Conservation (phyloP, 2,888 invertebrate species). For the Uloborus plumipes region DNA sequence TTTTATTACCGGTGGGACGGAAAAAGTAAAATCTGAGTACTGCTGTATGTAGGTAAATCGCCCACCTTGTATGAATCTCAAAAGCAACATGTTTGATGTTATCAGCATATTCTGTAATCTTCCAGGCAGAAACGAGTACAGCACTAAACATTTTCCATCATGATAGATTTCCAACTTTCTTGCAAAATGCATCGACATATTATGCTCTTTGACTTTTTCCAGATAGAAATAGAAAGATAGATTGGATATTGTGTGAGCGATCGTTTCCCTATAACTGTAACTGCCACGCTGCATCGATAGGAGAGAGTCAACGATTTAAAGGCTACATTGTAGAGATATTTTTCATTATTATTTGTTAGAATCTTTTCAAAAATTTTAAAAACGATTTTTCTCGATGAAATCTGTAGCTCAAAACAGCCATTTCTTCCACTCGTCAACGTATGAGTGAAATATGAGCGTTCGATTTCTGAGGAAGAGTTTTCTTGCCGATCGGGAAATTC, state of each 20-base stretch:
- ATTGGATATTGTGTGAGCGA: constrained; percentile 36
- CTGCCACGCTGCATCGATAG: constrained; percentile 34
- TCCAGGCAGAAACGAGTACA: not conserved
- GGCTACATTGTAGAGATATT: constrained; percentile 9
- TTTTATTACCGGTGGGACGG: no score
- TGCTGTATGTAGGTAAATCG: no score
- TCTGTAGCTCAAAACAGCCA: constrained; percentile 18
- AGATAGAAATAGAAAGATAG: constrained; percentile 23
- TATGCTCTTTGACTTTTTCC: constrained; percentile 42
- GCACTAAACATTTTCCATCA: no score
- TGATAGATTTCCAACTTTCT: no score
- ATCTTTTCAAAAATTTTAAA: constrained; percentile 26
- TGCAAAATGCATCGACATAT: constrained; percentile 11
- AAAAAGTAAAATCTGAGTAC: no score
- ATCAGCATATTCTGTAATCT: constrained; percentile 40
- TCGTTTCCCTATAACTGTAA: constrained; percentile 36
- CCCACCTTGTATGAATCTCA: constrained; percentile 33
- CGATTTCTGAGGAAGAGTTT: no score
- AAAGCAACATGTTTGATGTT: constrained; percentile 13
- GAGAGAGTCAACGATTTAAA: constrained; percentile 16
- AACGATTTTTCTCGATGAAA: constrained; percentile 33
- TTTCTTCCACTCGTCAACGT: not conserved
- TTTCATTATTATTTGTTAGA: no score
- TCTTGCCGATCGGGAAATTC: no score
- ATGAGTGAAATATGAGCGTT: no score